Evolutionary conservation across 2,113 vertebrate genomes (phyloP).

Genomic region (Heloderma charlesbogerti): DNA sequence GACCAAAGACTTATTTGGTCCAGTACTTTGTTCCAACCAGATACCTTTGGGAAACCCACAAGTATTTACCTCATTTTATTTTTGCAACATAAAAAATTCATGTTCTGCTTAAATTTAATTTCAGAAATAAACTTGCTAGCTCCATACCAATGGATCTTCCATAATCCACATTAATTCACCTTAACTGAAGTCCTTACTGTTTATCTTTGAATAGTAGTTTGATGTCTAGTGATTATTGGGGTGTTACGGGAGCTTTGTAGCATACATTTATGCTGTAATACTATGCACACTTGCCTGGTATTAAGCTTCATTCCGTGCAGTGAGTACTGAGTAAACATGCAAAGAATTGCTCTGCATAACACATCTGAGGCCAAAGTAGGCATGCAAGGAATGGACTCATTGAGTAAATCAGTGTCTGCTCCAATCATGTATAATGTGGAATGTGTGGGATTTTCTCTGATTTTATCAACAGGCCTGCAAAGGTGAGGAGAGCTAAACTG

Average conservation of each 20-base stretch:
- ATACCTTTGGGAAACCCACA: too few species aligned
- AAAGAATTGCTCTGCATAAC: too few species aligned
- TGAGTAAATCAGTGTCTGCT: too few species aligned
- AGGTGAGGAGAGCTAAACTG: too few species aligned
- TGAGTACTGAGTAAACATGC: background rate
- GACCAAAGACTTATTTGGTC: too few species aligned
- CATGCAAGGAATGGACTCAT: too few species aligned
- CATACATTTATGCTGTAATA: background rate
- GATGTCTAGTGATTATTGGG: background rate
- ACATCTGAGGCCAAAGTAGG: too few species aligned
- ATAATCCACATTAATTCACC: background rate
- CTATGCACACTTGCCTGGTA: background rate
- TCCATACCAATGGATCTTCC: background rate
- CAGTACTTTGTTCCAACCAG: too few species aligned
- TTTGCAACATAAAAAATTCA: background rate
- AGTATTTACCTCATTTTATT: background rate
- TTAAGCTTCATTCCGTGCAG: background rate
- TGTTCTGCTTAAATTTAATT: background rate
- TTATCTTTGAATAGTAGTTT: background rate
- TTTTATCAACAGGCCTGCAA: too few species aligned
- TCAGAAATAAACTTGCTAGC: background rate
- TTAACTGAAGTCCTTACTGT: background rate
- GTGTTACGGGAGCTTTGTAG: background rate
- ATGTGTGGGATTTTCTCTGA: too few species aligned
- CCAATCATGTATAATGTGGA: too few species aligned